Evolutionary conservation across 2,113 vertebrate species (phyloP).

Genomic region (Peromyscus leucopus): DNA sequence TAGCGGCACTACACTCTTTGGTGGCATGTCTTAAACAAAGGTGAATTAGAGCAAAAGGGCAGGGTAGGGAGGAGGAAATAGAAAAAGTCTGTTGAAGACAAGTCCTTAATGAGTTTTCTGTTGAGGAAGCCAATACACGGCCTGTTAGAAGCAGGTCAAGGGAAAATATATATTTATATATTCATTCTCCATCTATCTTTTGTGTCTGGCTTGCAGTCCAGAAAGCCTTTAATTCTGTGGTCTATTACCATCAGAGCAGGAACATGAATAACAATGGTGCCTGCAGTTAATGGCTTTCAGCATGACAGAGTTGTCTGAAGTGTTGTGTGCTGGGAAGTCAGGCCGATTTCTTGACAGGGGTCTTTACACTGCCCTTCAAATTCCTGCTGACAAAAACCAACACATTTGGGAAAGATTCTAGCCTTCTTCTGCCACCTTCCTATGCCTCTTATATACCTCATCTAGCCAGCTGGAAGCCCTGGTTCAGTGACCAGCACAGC

Average conservation of each 20-base stretch:
- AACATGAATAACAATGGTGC: background rate
- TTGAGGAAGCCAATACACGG: conserved; percentile 35
- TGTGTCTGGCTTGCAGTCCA: background rate
- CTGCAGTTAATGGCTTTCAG: conserved; percentile 30
- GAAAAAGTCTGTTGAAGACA: conserved; percentile 12
- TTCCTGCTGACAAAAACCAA: conserved; percentile 6
- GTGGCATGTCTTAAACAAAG: background rate
- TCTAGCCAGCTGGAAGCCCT: background rate
- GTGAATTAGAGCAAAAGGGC: conserved; percentile 9
- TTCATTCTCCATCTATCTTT: conserved; percentile 26
- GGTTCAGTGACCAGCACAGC: background rate
- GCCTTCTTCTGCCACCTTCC: background rate
- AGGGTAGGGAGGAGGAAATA: background rate
- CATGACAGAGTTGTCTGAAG: conserved; percentile 18
- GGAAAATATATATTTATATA: conserved; percentile 16
- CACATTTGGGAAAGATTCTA: background rate
- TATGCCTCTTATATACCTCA: background rate
- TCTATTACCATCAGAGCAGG: background rate
- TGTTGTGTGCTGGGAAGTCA: conserved; percentile 1
- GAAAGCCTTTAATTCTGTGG: conserved; percentile 52
- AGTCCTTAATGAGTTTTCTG: conserved; percentile 63
- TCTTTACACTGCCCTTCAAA: conserved; percentile 5
- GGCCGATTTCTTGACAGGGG: background rate
- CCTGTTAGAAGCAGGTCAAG: conserved; percentile 67
- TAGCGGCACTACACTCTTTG: background rate